phyloP scores from a whole-genome alignment of 2,888 invertebrate species.

The Thera obeliscata region DNA sequence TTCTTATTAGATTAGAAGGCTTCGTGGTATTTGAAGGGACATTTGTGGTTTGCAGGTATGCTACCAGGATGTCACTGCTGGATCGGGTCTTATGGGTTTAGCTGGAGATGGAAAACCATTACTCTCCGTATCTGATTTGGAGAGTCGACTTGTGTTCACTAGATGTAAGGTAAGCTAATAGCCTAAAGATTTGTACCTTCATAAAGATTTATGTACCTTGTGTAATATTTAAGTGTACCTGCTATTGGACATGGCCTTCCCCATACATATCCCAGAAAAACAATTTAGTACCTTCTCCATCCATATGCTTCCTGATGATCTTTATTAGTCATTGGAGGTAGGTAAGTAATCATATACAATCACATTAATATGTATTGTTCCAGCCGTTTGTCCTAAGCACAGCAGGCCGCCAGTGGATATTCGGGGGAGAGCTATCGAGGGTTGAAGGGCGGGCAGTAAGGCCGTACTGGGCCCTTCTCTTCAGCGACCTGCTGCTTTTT shows the following conservation, averaged over 20 bases:
- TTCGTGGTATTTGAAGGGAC: neutral
- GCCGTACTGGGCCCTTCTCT: slow-evolving; percentile 93
- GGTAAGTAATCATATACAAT: neutral
- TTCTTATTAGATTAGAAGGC: too few species aligned
- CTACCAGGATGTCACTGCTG: slow-evolving; percentile 93
- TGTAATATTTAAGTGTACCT: too few species aligned
- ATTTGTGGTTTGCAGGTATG: slow-evolving; percentile 75
- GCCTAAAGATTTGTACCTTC: too few species aligned
- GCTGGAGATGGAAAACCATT: slow-evolving; percentile 92
- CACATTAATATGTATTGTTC: slow-evolving; percentile 41
- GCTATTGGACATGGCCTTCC: too few species aligned
- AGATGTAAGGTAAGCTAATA: slow-evolving; percentile 88
- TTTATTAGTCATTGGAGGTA: too few species aligned
- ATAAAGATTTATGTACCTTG: too few species aligned
- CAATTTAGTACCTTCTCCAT: too few species aligned
- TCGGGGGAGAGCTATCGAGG: slow-evolving; percentile 92
- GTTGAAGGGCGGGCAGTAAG: slow-evolving; percentile 92
- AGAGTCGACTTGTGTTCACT: slow-evolving; percentile 94
- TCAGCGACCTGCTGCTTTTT: slow-evolving; percentile 93
- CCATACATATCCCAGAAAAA: too few species aligned
- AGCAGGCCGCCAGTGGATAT: slow-evolving; percentile 94
- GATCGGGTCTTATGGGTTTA: slow-evolving; percentile 93
- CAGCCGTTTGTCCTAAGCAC: slow-evolving; percentile 93
- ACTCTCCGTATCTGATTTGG: slow-evolving; percentile 92
- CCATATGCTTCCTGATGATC: too few species aligned